A percentile compares a stretch with the other conserved stretches of the same genome.
phyloP scores from a whole-genome alignment of 2,888 invertebrate genomes.

The Dromius quadrimaculatus region DNA sequence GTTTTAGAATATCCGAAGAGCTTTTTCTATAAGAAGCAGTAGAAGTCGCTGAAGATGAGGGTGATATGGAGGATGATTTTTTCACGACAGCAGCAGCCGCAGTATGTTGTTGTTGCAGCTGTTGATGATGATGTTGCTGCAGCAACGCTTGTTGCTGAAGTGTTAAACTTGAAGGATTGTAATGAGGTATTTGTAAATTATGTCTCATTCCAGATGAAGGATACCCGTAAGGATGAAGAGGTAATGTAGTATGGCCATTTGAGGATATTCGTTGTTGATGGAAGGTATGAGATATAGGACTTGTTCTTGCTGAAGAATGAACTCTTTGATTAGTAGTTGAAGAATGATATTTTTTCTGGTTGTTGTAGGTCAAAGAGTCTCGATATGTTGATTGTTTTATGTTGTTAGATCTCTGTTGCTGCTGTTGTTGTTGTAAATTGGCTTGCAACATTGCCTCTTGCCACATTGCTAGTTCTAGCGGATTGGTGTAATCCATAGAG shows the following conservation, averaged over 20 bases:
- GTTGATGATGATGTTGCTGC: slow-evolving; percentile 59
- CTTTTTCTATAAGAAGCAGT: slow-evolving; percentile 16
- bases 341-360: slow-evolving; percentile 42
- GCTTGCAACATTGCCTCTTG: slow-evolving; percentile 74
- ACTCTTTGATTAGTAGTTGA: slow-evolving; percentile 58
- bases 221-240: slow-evolving; percentile 48
- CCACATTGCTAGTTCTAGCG: slow-evolving; percentile 76
- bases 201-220: slow-evolving; percentile 54
- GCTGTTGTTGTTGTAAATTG: slow-evolving; percentile 59
- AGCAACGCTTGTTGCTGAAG: slow-evolving; percentile 58
- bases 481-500: slow-evolving; percentile 69
- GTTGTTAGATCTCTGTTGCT: slow-evolving; percentile 46
- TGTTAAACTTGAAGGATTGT: slow-evolving; percentile 57
- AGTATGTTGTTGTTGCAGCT: slow-evolving; percentile 61
- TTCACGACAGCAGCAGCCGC: slow-evolving; percentile 38
- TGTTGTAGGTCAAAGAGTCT: slow-evolving; percentile 31
- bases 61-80: slow-evolving; percentile 41
- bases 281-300: slow-evolving; percentile 68
- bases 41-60: slow-evolving; percentile 29
- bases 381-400: slow-evolving; percentile 42
- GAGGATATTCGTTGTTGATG: slow-evolving; percentile 50
- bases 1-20: slow-evolving; percentile 24
- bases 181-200: slow-evolving; percentile 61
- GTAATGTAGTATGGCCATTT: slow-evolving; percentile 14
- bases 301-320: slow-evolving; percentile 68